Conservation (phyloP, 2,797 vertebrate species). For the Octomys mimax region DNA sequence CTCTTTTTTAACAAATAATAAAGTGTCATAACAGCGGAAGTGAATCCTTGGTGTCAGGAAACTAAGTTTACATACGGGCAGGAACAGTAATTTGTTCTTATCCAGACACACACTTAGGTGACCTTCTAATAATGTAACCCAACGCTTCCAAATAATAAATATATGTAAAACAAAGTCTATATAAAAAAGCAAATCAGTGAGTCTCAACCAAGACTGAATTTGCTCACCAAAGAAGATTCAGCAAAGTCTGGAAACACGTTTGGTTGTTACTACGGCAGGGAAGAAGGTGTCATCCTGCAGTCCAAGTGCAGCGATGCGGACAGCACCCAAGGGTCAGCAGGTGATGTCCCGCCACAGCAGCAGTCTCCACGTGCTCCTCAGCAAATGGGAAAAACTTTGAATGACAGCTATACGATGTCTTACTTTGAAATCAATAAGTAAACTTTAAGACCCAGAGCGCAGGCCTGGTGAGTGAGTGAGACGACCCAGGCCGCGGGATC, state of each 20-base stretch:
- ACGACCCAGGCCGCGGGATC: too few relatives aligned
- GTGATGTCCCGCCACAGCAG: not conserved
- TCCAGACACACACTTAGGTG: conserved; percentile 35
- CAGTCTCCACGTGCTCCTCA: not conserved
- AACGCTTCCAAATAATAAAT: conserved; percentile 22
- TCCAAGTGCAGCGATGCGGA: not conserved
- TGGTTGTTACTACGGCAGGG: not conserved
- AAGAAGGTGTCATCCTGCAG: too few relatives aligned
- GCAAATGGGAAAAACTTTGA: not conserved
- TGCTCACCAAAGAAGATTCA: not conserved
- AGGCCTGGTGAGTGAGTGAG: too few relatives aligned
- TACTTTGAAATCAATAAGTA: not conserved
- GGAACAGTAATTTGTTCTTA: conserved; percentile 68
- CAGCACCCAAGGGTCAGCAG: not conserved
- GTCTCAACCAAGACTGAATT: not conserved
- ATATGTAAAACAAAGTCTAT: not conserved
- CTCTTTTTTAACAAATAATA: conserved; percentile 81
- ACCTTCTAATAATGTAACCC: conserved; percentile 10
- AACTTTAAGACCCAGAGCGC: too few relatives aligned
- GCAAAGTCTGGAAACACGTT: not conserved
- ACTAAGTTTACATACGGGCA: conserved; percentile 7
- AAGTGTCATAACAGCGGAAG: conserved; percentile 70
- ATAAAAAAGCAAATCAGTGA: not conserved
- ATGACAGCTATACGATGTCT: not conserved
- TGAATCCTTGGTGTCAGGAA: conserved; percentile 57